A percentile compares a stretch with the other conserved stretches of the same genome.
These are phyloP conservation scores for Marcusenius ussheri DNA, from an alignment of 2,113 vertebrate genomes.

Conservation along the genomic window DNA sequence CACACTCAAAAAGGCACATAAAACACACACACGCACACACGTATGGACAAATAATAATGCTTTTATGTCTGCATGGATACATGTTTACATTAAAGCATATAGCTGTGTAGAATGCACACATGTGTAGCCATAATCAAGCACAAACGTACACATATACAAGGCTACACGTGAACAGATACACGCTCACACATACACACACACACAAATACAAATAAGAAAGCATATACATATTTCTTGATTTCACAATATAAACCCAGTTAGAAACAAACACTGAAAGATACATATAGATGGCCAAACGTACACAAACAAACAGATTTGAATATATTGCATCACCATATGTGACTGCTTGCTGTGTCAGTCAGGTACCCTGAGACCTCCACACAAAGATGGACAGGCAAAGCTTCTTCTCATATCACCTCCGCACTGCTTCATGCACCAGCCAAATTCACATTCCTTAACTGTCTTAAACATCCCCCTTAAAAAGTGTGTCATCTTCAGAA, in stretches of 20 bases:
- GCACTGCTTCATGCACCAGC: background rate
- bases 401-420: background rate
- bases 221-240: background rate
- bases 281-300: background rate
- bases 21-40: too few species aligned
- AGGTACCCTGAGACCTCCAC: background rate
- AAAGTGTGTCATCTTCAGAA: background rate
- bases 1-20: background rate
- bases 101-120: background rate
- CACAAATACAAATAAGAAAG: background rate
- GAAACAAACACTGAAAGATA: background rate
- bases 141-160: background rate
- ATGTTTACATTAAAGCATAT: background rate
- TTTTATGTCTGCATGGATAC: background rate
- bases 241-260: background rate
- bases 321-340: background rate
- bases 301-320: background rate
- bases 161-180: background rate
- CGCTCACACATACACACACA: background rate
- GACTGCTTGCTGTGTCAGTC: background rate
- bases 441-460: background rate
- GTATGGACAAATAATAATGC: background rate
- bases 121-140: background rate
- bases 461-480: background rate
- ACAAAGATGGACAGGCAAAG: background rate